Conservation (phyloP, 2,797 vertebrate genomes). For the Columba guinea region DNA sequence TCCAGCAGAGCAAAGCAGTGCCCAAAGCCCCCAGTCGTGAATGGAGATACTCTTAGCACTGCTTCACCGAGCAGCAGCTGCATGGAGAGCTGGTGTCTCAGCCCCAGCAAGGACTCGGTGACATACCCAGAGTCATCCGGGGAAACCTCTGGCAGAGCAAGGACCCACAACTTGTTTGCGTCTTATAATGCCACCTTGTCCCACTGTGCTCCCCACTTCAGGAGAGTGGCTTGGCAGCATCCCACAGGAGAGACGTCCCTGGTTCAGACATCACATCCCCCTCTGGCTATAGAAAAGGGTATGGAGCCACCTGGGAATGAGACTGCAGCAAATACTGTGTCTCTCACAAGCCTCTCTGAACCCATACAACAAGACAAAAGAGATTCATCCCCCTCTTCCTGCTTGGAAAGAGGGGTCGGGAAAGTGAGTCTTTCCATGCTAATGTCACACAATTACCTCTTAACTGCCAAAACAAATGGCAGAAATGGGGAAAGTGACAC, state of each 20-base stretch:
- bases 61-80: fast-evolving
- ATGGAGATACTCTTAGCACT: background rate
- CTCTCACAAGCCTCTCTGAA: background rate
- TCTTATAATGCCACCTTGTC: background rate
- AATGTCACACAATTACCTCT: slow-evolving; percentile 99
- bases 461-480: slow-evolving; percentile 99
- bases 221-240: background rate
- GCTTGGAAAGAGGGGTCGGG: slow-evolving; percentile 77
- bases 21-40: background rate
- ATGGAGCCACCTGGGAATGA: background rate
- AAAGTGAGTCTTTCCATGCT: slow-evolving; percentile 86
- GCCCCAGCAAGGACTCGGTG: background rate
- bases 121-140: background rate
- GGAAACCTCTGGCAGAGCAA: background rate
- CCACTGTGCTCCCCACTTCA: background rate
- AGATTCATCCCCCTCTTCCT: slow-evolving; percentile 75
- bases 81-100: background rate
- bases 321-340: background rate
- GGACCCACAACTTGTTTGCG: background rate
- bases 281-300: background rate
- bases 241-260: background rate
- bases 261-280: background rate
- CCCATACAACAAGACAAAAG: slow-evolving; percentile 76
- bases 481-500: slow-evolving; percentile 95
- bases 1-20: background rate